Conservation (phyloP, 2,888 invertebrate species). For the Cataglyphis rosenhaueri region DNA sequence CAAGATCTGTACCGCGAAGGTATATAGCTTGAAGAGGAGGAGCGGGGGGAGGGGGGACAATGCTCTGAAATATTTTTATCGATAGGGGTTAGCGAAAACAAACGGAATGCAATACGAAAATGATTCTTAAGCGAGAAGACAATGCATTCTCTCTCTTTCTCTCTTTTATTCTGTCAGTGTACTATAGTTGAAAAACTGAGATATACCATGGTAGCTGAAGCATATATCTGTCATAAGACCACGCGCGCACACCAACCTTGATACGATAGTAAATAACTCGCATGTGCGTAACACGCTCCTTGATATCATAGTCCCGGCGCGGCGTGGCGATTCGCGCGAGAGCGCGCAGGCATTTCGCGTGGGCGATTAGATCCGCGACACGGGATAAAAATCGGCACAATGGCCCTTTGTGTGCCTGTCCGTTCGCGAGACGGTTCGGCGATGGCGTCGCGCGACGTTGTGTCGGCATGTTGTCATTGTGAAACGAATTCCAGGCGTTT, state of each 20-base stretch:
- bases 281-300: slow-evolving; percentile 69
- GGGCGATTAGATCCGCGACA: slow-evolving; percentile 82
- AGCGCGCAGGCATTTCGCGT: slow-evolving; percentile 79
- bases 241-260: slow-evolving; percentile 66
- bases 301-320: slow-evolving; percentile 64
- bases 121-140: slow-evolving; percentile 25
- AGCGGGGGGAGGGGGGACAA: neutral
- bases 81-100: slow-evolving; percentile 12
- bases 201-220: neutral
- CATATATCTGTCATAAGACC: slow-evolving; percentile 7
- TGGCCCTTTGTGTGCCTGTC: slow-evolving; percentile 79
- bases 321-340: slow-evolving; percentile 73
- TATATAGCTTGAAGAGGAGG: slow-evolving; percentile 6
- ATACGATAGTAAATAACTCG: slow-evolving; percentile 72
- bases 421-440: slow-evolving; percentile 50
- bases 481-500: slow-evolving; percentile 78
- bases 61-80: slow-evolving; percentile 4
- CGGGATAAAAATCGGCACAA: slow-evolving; percentile 78
- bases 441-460: slow-evolving; percentile 51
- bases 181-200: neutral
- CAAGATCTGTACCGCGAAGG: slow-evolving; percentile 28
- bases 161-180: neutral
- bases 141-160: slow-evolving; percentile 17
- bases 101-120: neutral
- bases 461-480: slow-evolving; percentile 65